Evolutionary conservation across 2,797 vertebrate genomes (phyloP), one percentile per base, ranked within the genome.

Genomic region (Esox lucius): DNA sequence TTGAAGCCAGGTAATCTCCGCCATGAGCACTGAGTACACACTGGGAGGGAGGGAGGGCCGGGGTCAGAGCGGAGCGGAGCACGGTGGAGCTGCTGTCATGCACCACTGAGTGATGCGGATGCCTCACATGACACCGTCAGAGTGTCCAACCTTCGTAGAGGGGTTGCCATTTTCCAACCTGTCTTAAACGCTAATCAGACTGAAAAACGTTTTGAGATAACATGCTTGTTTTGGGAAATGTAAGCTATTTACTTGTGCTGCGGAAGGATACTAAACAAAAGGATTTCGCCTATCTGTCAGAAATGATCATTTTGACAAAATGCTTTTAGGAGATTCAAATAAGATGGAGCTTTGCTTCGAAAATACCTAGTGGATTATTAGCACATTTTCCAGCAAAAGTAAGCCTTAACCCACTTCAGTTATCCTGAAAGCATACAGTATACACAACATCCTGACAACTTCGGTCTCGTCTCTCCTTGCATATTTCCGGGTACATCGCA

Each of bases 1-100:
- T 79, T 75, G 81, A 91, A 90, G 89, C 87, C 85, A 83, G 75
- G 77, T 92, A 89, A 91, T 92, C 89, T 88, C 84, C 77, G 85
- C 84, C 83, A 78, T 86, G 74, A 80, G 82, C 76, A 78, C 75
- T 69, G 48, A 86, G 72, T 77, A 84, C 42, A 87, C 53, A 87
- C 17, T 26, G 28, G 15, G 39, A 65, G 24, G 33, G 78, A 78
- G 56, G 0, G 76, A 83, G 77, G 81, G 12, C 31, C 75, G 68
- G 42, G 61, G 65, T 22, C 19, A 73, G 61, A 17, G 59, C 73
- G 61, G 73, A 71, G 65, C 72, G 35, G 49, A 48, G 22, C 61
- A 69, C 68, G 24, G 24, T 51, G 66, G 12, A 19, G 11, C 64
- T 69, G 77, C 71, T 56, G 59, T 75, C 33, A n/a, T 73, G 77